Percentiles rank a stretch among this genome's conserved stretches.
Conservation (phyloP, 2,888 invertebrate species). For the Argynnis bischoffii region DNA sequence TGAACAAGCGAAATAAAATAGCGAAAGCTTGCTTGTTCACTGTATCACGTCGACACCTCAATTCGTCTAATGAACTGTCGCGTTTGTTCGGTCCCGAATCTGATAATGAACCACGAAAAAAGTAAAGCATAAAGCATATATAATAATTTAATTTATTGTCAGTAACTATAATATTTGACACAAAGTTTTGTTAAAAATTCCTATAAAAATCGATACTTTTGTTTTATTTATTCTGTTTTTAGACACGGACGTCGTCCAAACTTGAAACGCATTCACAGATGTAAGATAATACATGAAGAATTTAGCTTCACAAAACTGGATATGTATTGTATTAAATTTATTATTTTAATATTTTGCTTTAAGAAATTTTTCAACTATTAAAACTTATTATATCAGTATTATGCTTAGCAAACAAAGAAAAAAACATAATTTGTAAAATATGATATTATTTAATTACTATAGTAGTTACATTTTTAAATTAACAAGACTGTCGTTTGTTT, state of each 20-base stretch:
- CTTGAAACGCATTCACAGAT: constrained; percentile 39
- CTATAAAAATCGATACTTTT: not conserved
- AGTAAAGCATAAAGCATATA: not conserved
- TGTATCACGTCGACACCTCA: constrained; percentile 49
- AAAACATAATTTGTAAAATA: no score
- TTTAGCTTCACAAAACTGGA: constrained; percentile 43
- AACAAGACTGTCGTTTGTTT: no score
- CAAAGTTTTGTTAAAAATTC: not conserved
- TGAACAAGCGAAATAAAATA: no score
- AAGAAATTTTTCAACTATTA: not conserved
- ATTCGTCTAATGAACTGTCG: constrained; percentile 49
- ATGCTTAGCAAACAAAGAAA: no score
- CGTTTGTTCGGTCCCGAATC: constrained; percentile 52
- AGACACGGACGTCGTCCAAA: constrained; percentile 45
- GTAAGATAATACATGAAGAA: constrained; percentile 42
- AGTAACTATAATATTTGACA: no score
- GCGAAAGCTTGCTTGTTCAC: constrained; percentile 29
- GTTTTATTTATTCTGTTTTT: constrained; percentile 29
- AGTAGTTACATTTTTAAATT: no score
- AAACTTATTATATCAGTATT: no score
- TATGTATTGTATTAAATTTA: constrained; percentile 33
- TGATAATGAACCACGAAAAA: constrained; percentile 37
- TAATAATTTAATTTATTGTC: no score
- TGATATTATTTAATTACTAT: no score
- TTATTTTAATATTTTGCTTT: constrained; percentile 4